Evolutionary conservation across 64 coral and sea anemone species (phyloP), one percentile per base, ranked within the genome.

Genomic region (Pocillopora damicornis): DNA sequence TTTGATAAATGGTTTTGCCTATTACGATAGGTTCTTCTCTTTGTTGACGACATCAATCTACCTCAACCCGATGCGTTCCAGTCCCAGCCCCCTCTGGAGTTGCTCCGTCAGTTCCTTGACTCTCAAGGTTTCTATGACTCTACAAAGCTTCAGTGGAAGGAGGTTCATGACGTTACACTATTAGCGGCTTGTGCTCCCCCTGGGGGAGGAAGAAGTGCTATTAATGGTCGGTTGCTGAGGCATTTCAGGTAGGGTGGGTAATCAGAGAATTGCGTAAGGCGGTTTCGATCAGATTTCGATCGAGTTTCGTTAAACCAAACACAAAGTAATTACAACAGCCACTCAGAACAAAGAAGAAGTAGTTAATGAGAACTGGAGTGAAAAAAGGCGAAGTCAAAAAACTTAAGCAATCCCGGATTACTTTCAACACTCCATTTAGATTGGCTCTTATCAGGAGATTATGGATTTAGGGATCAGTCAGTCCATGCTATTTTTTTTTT

Each of bases 11-110:
- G 10, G 11, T 11, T 25, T 61, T 10, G 37, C 17, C 23, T 66
- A 37, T 58, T 20, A 22, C 42, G 61, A 25, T 78, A 98, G 95
- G 85, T 87, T 2, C 30, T 99, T 36, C 71, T 99, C 23, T 99
- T 99, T 73, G 85, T 99, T 65, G 96, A 99, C 85, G 96, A 99
- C 77, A 90, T 99, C n/a, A 99, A 99, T 83, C 95, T 99, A 93
- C 96, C 96, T 59, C 93, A 95, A 37, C 93, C 90, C 6, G 96
- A 99, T 45, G 76, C 89, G 20, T 99, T 90, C 67, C 89, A 90
- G 12, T 92, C 93, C 57, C 96, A 99, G 61, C 90, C 96, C 23
- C 96, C 96, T 38, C 79, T 99, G 62, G 96, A 99, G 37, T 76
- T 99, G 37, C 75, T 95, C 16, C 96, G 96, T 74, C 87, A 99